phyloP scores from a whole-genome alignment of 2,113 vertebrate genomes.

The Notechis scutatus region DNA sequence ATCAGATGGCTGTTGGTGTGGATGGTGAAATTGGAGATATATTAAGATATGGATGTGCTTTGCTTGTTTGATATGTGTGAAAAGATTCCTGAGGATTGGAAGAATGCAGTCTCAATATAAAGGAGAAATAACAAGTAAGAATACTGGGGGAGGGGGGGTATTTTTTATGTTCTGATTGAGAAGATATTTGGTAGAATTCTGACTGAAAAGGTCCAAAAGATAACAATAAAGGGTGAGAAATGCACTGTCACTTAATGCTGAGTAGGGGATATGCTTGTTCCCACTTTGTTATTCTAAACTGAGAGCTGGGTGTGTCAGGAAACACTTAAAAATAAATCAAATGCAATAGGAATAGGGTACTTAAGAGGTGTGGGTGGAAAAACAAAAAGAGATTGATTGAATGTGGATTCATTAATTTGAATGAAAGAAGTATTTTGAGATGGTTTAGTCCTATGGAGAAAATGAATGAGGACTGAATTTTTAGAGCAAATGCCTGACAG shows the following conservation, averaged over 20 bases:
- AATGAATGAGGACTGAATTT: not conserved
- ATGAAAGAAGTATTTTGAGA: not conserved
- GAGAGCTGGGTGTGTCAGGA: not conserved
- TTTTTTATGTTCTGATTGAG: not conserved
- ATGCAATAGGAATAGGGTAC: not conserved
- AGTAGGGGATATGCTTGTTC: not conserved
- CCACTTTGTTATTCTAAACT: not conserved
- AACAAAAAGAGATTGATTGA: not conserved
- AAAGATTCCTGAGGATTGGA: not conserved
- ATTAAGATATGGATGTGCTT: not conserved
- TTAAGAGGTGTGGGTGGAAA: not conserved
- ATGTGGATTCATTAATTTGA: not conserved
- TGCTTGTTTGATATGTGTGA: not conserved
- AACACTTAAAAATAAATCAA: not conserved
- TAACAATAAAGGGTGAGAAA: not conserved
- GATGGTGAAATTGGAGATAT: not conserved
- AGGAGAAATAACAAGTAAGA: not conserved
- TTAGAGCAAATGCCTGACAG: not conserved
- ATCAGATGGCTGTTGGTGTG: not conserved
- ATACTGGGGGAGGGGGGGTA: not conserved
- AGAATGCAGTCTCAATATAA: not conserved
- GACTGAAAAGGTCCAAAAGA: not conserved
- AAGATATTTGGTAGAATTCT: not conserved
- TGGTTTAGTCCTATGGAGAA: not conserved
- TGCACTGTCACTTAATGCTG: not conserved